These are phyloP conservation scores for Epicampocera succincta DNA, from an alignment of 2,888 invertebrate species.

Conservation along the genomic window DNA sequence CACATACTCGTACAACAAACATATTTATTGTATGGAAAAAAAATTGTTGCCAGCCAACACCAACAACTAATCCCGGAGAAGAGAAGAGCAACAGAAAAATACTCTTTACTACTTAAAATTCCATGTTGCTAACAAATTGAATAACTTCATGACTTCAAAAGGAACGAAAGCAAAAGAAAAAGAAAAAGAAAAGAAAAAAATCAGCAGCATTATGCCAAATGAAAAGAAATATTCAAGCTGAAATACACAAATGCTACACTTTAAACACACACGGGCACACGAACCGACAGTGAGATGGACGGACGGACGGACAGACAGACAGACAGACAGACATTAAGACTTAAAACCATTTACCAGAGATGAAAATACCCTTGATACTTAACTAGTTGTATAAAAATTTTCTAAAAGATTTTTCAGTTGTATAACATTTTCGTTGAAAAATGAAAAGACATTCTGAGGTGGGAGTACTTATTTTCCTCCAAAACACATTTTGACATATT, in stretches of 20 bases:
- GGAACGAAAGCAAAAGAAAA: constrained; percentile 28
- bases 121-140: constrained; percentile 71
- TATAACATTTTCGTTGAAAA: constrained; percentile 22
- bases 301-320: background rate
- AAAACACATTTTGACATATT: constrained; percentile 13
- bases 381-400: constrained; percentile 24
- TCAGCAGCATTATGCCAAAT: constrained; percentile 16
- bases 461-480: constrained; percentile 32
- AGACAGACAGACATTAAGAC: constrained; percentile 14
- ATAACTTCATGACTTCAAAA: constrained; percentile 70
- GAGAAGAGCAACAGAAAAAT: constrained; percentile 40
- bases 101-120: constrained; percentile 70
- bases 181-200: no score
- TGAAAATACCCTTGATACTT: constrained; percentile 50
- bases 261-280: background rate
- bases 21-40: constrained; percentile 12
- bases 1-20: no score
- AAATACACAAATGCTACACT: constrained; percentile 43
- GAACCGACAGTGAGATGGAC: background rate
- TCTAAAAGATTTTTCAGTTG: constrained; percentile 33
- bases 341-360: constrained; percentile 33
- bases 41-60: background rate
- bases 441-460: constrained; percentile 45
- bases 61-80: background rate
- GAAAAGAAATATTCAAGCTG: constrained; percentile 39